Conservation (phyloP, 2,113 vertebrate genomes). For the Erinaceus europaeus region DNA sequence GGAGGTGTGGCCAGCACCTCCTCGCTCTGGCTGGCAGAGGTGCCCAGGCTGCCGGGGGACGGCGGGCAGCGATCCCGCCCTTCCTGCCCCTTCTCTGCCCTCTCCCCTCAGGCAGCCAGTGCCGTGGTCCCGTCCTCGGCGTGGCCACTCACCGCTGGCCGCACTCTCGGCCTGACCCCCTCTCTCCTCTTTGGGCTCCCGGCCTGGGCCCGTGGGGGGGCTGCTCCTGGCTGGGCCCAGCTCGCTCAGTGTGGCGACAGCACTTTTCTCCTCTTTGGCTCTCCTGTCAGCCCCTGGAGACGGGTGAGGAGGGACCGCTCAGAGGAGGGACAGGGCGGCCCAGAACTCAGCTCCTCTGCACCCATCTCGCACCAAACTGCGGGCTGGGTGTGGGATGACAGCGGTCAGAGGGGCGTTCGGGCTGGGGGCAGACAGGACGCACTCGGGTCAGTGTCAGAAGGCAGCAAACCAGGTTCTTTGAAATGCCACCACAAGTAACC, state of each 20-base stretch:
- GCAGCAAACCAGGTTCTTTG: neutral
- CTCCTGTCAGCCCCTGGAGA: constrained; percentile 55
- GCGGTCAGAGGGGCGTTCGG: too few relatives aligned
- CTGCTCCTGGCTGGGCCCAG: neutral
- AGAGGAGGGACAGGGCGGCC: too few relatives aligned
- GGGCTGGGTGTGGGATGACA: fast-evolving
- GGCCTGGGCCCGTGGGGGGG: neutral
- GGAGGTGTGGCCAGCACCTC: neutral
- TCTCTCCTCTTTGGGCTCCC: constrained; percentile 57
- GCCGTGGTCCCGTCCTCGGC: too few relatives aligned
- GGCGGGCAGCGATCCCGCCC: too few relatives aligned
- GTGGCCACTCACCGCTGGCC: constrained; percentile 45
- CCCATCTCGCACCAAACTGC: neutral
- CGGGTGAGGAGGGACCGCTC: constrained; percentile 17
- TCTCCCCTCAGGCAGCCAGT: too few relatives aligned
- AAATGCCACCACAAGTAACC: neutral
- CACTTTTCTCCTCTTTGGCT: neutral
- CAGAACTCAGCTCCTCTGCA: neutral
- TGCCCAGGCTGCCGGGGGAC: neutral
- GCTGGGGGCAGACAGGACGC: neutral
- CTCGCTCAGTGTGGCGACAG: neutral
- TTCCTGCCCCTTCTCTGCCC: too few relatives aligned
- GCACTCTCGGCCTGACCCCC: neutral
- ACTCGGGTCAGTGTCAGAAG: neutral
- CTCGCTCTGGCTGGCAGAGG: neutral